Base-by-base conservation (phyloP, 2,888 invertebrate species). In the Griposia aprilina region DNA sequence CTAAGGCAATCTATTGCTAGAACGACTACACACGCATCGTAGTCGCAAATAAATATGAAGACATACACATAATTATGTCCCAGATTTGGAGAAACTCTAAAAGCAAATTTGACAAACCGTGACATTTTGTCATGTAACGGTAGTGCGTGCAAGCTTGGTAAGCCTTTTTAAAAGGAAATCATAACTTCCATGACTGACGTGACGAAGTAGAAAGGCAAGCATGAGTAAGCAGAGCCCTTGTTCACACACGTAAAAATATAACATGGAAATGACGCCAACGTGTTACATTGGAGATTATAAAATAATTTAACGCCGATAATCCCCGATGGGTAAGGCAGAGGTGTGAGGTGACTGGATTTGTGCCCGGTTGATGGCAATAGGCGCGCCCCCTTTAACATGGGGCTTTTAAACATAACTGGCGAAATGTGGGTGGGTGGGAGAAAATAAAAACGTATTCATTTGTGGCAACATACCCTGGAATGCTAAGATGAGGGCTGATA, bases 71-170 rank as follows among this genome's bases (percentile, higher is more conserved):
- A n/a, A n/a, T n/a, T n/a, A n/a, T n/a, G 69, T 36, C 59, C 66
- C 48, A 76, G 20, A 66, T 81, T 66, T 17, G 55, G 82, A 66
- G 76, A 81, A 81, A 81, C 55, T n/a, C n/a, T 65, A 50, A 67
- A 80, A 67, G 17, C 55, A 62, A 76, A 68, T 76, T 50, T 69
- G 57, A 20, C 63, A 69, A 66, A 23, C 65, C 69, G 55, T 70
- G 69, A 48, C 65, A 20, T 55, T 70, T 20, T 8, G 36, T 66
- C 36, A 50, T 23, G 66, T 70, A 70, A 55, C 81, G 36, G 55
- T 50, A 62, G 20, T 67, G 48, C 20, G 36, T 17, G 45, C 23
- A 52, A 59, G 36, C 30, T 23, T 30, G 48, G 45, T 55, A 66
- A 69, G 59, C 48, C n/a, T 59, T 30, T 26, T 65, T 10, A 23